phyloP scores from a whole-genome alignment of 2,888 invertebrate genomes.

The Alloplasta piceator region DNA sequence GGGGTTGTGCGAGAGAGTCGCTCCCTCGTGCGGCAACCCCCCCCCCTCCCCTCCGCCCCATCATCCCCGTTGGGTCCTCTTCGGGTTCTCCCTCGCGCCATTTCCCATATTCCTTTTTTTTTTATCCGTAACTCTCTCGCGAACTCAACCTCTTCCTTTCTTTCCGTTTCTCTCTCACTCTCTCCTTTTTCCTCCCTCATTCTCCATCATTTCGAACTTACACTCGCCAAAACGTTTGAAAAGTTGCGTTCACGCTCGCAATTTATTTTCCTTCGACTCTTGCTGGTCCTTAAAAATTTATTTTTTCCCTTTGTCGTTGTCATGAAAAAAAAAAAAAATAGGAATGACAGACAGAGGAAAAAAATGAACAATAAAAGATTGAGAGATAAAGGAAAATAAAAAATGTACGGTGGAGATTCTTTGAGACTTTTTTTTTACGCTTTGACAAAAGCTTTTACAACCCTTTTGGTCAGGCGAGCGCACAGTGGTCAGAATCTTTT shows the following conservation, averaged over 20 bases:
- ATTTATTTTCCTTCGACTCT: conserved; percentile 1
- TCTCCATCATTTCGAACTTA: conserved; percentile 46
- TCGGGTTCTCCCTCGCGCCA: conserved; percentile 50
- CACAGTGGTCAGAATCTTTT: conserved; percentile 60
- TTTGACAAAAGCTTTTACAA: conserved; percentile 55
- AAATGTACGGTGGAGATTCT: conserved; percentile 42
- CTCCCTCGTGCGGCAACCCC: background rate
- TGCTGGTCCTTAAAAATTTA: background rate
- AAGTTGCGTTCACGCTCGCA: background rate
- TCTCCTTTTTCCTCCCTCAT: conserved; percentile 34
- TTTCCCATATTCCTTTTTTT: too few relatives aligned
- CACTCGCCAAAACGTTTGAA: background rate
- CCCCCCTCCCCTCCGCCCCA: conserved; percentile 5
- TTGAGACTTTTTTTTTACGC: conserved; percentile 31
- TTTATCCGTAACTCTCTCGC: too few relatives aligned
- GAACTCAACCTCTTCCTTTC: background rate
- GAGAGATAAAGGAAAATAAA: conserved; percentile 16
- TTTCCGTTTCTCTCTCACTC: conserved; percentile 55
- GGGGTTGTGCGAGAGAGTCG: conserved; percentile 43
- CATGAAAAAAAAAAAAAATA: conserved; percentile 4
- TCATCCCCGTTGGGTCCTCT: conserved; percentile 7
- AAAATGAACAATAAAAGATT: conserved; percentile 6
- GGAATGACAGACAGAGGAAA: conserved; percentile 5
- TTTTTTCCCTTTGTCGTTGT: background rate
- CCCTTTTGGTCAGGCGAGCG: conserved; percentile 53